These are phyloP conservation scores for Strigamia maritima DNA, from an alignment of 2,888 invertebrate genomes.

Conservation along the genomic window DNA sequence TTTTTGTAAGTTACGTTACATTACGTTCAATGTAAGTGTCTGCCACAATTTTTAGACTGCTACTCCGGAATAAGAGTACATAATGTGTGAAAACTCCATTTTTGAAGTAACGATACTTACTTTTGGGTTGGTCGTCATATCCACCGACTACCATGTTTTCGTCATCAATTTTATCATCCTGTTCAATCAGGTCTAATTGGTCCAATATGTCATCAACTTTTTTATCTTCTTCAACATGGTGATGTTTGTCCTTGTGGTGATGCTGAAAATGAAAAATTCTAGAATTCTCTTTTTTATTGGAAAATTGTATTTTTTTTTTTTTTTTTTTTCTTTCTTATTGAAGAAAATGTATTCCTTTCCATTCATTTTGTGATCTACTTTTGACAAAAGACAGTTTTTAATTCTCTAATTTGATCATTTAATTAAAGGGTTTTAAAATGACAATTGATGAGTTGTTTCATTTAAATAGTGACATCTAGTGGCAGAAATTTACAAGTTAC, in stretches of 20 bases:
- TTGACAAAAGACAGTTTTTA: not conserved
- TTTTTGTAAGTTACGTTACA: too few relatives aligned
- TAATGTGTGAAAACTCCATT: not conserved
- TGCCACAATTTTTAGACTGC: too few relatives aligned
- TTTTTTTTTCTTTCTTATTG: not conserved
- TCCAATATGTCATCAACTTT: conserved; percentile 36
- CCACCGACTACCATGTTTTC: conserved; percentile 35
- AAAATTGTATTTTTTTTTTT: not conserved
- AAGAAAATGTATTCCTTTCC: not conserved
- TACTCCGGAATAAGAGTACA: too few relatives aligned
- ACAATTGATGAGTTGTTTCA: not conserved
- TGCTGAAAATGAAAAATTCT: not conserved
- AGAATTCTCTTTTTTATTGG: not conserved
- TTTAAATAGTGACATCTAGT: not conserved
- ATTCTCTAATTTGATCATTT: not conserved
- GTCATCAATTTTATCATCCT: conserved; percentile 38
- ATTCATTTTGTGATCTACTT: not conserved
- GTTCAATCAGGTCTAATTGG: conserved; percentile 40
- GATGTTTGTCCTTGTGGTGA: conserved; percentile 35
- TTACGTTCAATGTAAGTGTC: too few relatives aligned
- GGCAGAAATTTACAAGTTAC: not conserved
- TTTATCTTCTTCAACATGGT: conserved; percentile 30
- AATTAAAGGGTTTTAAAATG: not conserved
- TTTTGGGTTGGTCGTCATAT: conserved; percentile 21
- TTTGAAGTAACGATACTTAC: too few relatives aligned